Conservation (phyloP, 2,797 vertebrate species). For the Paedocypris micromegethes region DNA sequence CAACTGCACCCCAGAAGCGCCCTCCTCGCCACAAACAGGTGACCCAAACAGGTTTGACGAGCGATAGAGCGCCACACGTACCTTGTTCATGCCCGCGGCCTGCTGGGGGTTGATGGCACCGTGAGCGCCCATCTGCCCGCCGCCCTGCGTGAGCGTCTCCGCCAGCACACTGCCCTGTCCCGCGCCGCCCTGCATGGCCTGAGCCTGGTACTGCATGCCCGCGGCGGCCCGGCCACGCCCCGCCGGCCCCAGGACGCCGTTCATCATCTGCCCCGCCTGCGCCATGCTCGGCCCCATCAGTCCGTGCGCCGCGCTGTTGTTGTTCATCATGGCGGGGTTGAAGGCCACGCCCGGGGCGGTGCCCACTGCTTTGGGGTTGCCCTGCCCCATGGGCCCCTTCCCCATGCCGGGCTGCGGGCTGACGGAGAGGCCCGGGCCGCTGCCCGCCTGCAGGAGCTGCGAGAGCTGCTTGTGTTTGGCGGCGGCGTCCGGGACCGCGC, state of each 20-base stretch:
- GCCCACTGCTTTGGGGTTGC: slow-evolving; percentile 58
- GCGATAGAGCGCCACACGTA: slow-evolving; percentile 56
- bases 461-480: slow-evolving; percentile 97
- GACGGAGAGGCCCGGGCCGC: slow-evolving; percentile 72
- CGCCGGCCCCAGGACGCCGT: slow-evolving; percentile 84
- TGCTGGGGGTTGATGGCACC: slow-evolving; percentile 80
- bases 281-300: slow-evolving; percentile 79
- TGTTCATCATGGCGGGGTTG: slow-evolving; percentile 84
- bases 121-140: slow-evolving; percentile 79
- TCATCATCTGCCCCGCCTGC: slow-evolving; percentile 79
- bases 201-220: slow-evolving; percentile 84
- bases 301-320: slow-evolving; percentile 77
- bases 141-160: slow-evolving; percentile 88
- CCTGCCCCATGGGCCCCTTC: slow-evolving; percentile 86
- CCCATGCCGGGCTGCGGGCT: slow-evolving; percentile 81
- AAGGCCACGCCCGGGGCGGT: slow-evolving; percentile 87
- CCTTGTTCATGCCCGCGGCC: slow-evolving; percentile 88
- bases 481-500: slow-evolving; percentile 82
- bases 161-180: slow-evolving; percentile 83
- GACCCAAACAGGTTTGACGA: too few relatives aligned
- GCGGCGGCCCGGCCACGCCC: slow-evolving; percentile 82
- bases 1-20: too few relatives aligned
- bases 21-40: too few relatives aligned
- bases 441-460: slow-evolving; percentile 85
- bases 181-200: slow-evolving; percentile 72